phyloP scores from a whole-genome alignment of 2,113 vertebrate species.

The Toxotes chatareus region DNA sequence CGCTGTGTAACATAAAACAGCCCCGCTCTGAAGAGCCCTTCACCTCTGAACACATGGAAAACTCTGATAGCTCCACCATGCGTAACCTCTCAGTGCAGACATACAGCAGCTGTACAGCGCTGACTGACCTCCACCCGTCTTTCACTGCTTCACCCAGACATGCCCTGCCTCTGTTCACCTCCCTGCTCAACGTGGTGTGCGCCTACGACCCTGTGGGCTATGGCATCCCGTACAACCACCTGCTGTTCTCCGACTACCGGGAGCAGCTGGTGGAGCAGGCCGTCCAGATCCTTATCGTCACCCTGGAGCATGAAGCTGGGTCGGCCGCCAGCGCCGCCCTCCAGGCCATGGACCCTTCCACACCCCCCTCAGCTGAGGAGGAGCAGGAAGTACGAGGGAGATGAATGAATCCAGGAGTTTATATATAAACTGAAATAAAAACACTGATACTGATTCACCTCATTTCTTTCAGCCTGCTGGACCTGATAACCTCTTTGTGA shows the following conservation, averaged over 20 bases:
- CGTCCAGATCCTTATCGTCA: slow-evolving; percentile 93
- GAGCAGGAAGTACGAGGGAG: slow-evolving; percentile 87
- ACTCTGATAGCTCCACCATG: background rate
- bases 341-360: slow-evolving; percentile 37
- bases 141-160: slow-evolving; percentile 83
- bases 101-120: background rate
- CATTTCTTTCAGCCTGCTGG: slow-evolving; percentile 83
- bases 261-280: slow-evolving; percentile 96
- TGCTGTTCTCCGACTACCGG: slow-evolving; percentile 94
- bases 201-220: slow-evolving; percentile 97
- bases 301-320: slow-evolving; percentile 90
- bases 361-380: slow-evolving; percentile 85
- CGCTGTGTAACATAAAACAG: background rate
- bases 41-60: background rate
- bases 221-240: slow-evolving; percentile 97
- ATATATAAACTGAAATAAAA: background rate
- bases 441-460: background rate
- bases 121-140: background rate
- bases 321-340: slow-evolving; percentile 83
- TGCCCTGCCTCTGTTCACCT: slow-evolving; percentile 96
- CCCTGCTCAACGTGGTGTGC: slow-evolving; percentile 94
- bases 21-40: background rate
- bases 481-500: slow-evolving; percentile 97
- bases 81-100: background rate
- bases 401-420: background rate